Evolutionary conservation across 2,888 invertebrate species (phyloP).

Genomic region (Nebria salina): DNA sequence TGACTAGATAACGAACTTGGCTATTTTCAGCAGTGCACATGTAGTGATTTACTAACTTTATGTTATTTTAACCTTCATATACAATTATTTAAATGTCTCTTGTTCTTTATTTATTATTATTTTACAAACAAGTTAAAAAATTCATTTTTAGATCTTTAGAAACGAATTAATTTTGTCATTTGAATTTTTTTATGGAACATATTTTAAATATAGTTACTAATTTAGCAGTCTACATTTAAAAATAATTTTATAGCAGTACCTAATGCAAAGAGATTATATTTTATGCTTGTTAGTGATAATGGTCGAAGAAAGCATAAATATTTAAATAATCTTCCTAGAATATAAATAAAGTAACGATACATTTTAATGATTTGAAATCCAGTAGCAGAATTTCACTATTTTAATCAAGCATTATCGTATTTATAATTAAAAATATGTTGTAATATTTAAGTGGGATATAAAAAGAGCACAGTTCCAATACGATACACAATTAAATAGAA

Average conservation of each 20-base stretch:
- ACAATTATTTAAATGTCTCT: neutral
- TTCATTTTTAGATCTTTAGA: too few relatives aligned
- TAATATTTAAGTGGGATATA: neutral
- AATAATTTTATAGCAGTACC: neutral
- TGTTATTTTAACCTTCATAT: neutral
- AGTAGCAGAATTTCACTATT: neutral
- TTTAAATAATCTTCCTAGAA: neutral
- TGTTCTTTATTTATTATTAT: neutral
- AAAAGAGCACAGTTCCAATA: neutral
- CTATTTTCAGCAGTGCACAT: slow-evolving; percentile 10
- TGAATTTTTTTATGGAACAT: too few relatives aligned
- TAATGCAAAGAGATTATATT: neutral
- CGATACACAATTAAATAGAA: slow-evolving; percentile 5
- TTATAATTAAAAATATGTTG: neutral
- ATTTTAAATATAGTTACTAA: too few relatives aligned
- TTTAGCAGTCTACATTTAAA: too few relatives aligned
- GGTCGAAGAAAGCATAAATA: neutral
- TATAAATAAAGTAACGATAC: neutral
- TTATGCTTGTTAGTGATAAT: neutral
- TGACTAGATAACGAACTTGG: slow-evolving; percentile 24
- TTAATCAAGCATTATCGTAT: neutral
- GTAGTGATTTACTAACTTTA: slow-evolving; percentile 2
- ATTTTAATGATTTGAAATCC: neutral
- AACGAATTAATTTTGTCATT: too few relatives aligned
- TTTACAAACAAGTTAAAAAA: neutral